Conservation (phyloP, 2,888 invertebrate species). For the Rhabditoides inermis region DNA sequence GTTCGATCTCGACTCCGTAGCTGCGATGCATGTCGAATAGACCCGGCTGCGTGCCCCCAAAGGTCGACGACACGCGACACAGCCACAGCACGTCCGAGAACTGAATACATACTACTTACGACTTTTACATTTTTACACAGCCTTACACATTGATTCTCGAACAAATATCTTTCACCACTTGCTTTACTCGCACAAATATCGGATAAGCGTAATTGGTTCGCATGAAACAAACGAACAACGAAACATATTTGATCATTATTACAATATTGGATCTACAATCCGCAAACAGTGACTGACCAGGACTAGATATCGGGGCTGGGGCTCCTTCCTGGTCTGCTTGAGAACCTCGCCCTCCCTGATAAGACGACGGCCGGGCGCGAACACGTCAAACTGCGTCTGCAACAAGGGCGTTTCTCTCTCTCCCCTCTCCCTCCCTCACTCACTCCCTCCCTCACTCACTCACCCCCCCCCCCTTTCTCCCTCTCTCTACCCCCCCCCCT, state of each 20-base stretch:
- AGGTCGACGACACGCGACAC: constrained; percentile 23
- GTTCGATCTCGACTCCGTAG: constrained; percentile 37
- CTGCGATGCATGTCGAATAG: constrained; percentile 31
- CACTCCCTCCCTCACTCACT: no score
- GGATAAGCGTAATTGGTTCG: not conserved
- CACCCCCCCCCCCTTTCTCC: no score
- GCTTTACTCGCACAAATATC: not conserved
- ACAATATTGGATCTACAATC: not conserved
- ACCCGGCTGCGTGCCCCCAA: constrained; percentile 4
- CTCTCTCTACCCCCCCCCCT: no score
- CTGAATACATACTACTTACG: constrained; percentile 15
- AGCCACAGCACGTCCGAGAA: constrained; percentile 45
- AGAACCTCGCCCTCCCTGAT: constrained; percentile 36
- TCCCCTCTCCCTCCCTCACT: no score
- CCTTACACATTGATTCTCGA: not conserved
- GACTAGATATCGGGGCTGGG: constrained; percentile 34
- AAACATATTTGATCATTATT: not conserved
- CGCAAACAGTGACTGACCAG: constrained; percentile 21
- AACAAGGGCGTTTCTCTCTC: not conserved
- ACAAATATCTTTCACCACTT: not conserved
- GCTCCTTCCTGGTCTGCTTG: constrained; percentile 43
- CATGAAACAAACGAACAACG: not conserved
- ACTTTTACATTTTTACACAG: not conserved
- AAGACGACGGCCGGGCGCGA: constrained; percentile 34
- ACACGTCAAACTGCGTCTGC: constrained; percentile 41